A percentile compares a stretch with the other conserved stretches of the same genome.
Conservation (phyloP, 64 coral and sea anemone genomes). For the Montipora efflorescens region DNA sequence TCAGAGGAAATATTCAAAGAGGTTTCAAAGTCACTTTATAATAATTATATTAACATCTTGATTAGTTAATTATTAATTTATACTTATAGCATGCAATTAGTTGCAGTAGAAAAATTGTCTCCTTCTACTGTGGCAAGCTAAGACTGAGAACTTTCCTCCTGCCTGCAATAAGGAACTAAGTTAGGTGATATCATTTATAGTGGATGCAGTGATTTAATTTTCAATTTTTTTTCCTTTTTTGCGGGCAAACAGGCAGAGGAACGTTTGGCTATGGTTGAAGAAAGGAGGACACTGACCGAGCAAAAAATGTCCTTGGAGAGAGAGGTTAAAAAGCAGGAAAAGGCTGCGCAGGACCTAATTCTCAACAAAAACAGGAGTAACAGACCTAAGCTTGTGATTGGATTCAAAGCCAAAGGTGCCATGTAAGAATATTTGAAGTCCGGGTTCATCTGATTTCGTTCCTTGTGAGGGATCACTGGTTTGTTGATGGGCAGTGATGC, state of each 20-base stretch:
- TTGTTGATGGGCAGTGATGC: neutral
- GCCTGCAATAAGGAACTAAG: neutral
- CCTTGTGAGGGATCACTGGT: neutral
- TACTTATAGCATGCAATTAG: neutral
- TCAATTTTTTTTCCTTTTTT: neutral
- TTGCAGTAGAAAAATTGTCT: neutral
- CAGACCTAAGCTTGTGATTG: conserved; percentile 90
- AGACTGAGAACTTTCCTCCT: neutral
- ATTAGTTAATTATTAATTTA: too few species aligned
- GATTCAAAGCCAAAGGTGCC: conserved; percentile 79
- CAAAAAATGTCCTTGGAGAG: conserved; percentile 84
- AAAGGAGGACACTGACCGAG: conserved; percentile 88
- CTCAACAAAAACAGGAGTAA: conserved; percentile 96
- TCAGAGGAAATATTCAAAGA: too few species aligned
- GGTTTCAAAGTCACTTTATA: neutral
- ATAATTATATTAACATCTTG: too few species aligned
- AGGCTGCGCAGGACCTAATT: conserved; percentile 94
- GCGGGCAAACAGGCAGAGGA: conserved; percentile 87
- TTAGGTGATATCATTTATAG: neutral
- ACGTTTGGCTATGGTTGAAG: conserved; percentile 92
- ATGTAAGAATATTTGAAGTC: neutral
- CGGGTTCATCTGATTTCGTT: neutral
- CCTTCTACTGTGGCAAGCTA: neutral
- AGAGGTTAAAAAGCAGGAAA: conserved; percentile 97
- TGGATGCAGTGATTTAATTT: neutral